These are phyloP conservation scores for Corella eumyota DNA, from an alignment of 23 tunicate genomes.

Conservation along the genomic window DNA sequence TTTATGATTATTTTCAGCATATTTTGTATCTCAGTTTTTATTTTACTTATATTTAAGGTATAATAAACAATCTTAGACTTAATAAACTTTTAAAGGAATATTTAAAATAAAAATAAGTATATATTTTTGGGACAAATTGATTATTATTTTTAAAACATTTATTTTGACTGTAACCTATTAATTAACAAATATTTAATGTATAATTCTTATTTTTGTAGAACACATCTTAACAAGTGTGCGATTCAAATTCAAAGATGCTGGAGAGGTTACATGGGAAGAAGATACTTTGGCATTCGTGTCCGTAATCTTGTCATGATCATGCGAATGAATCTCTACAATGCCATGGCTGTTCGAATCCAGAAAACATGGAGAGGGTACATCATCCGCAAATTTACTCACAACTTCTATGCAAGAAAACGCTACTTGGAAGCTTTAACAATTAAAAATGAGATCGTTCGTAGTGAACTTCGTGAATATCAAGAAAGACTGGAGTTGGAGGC, in stretches of 20 bases:
- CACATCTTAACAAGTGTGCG: constrained; percentile 19
- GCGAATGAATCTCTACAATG: constrained; percentile 66
- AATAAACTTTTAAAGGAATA: no score
- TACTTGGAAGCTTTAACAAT: constrained; percentile 67
- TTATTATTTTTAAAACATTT: no score
- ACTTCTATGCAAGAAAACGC: constrained; percentile 85
- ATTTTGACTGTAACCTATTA: not conserved
- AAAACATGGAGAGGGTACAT: constrained; percentile 81
- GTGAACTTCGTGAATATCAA: constrained; percentile 41
- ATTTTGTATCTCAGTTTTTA: no score
- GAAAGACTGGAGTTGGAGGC: constrained; percentile 26
- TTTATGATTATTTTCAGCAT: not conserved
- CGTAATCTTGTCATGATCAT: constrained; percentile 46
- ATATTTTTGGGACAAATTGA: no score
- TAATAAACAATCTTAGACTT: no score
- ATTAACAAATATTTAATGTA: not conserved
- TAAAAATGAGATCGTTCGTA: constrained; percentile 63
- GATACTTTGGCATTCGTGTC: constrained; percentile 29
- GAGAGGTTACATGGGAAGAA: constrained; percentile 63
- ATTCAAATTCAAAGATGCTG: constrained; percentile 62
- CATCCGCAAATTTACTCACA: constrained; percentile 60
- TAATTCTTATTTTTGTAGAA: constrained; percentile 2
- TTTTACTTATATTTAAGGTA: no score
- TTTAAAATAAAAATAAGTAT: no score
- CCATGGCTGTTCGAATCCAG: constrained; percentile 77